Evolutionary conservation across 2,797 vertebrate species (phyloP).

Genomic region (Sebastes jordani): DNA sequence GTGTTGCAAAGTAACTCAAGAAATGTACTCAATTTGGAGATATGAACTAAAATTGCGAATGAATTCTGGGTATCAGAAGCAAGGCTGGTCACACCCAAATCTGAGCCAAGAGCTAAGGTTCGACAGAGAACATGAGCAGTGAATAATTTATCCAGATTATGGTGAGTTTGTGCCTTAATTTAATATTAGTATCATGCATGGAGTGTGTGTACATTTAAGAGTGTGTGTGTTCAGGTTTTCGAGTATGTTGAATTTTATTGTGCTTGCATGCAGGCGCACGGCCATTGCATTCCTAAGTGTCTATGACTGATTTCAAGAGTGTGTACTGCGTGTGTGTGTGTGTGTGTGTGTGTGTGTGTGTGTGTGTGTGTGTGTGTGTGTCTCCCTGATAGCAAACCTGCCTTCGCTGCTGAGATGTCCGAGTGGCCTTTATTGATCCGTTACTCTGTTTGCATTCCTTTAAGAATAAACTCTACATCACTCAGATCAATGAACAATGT

Average conservation of each 20-base stretch:
- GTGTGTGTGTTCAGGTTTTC: not conserved
- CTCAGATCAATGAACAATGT: slow-evolving; percentile 30
- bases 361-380: not conserved
- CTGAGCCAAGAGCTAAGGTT: not conserved
- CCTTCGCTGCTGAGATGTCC: not conserved
- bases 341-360: not conserved
- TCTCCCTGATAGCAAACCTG: not conserved
- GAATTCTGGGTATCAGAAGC: not conserved
- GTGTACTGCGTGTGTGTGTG: not conserved
- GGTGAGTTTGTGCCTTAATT: not conserved
- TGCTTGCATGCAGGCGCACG: not conserved
- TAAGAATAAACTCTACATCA: slow-evolving; percentile 32
- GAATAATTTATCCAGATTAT: not conserved
- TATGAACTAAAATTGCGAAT: not conserved
- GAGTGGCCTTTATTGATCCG: slow-evolving; percentile 45
- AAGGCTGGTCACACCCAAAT: not conserved
- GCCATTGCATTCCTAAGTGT: not conserved
- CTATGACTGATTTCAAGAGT: not conserved
- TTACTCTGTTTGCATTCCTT: slow-evolving; percentile 9
- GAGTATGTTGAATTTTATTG: not conserved
- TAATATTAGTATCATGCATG: not conserved
- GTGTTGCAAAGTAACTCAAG: not conserved
- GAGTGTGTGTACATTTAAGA: not conserved
- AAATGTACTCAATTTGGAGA: not conserved
- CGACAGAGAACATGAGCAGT: not conserved